Percentiles rank a stretch among this genome's conserved stretches.
Conservation (phyloP, 2,797 vertebrate genomes). For the Avahi laniger region DNA sequence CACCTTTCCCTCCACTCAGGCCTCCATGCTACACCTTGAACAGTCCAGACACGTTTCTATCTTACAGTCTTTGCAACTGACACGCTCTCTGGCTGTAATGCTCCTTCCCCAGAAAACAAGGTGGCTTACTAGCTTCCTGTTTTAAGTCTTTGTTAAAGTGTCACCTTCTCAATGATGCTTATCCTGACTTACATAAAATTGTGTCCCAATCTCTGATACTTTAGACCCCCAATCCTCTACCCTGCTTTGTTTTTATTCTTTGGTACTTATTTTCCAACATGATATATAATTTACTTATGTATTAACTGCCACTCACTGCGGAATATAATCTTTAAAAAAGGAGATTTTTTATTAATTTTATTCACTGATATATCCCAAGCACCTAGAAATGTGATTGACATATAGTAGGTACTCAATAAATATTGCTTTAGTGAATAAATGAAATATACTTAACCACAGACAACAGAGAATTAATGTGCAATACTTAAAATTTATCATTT, state of each 20-base stretch:
- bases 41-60: background rate
- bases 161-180: background rate
- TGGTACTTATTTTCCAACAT: too few species aligned
- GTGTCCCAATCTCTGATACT: background rate
- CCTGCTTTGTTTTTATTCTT: too few species aligned
- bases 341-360: too few species aligned
- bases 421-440: background rate
- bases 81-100: background rate
- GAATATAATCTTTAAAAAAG: too few species aligned
- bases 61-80: background rate
- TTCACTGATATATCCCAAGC: too few species aligned
- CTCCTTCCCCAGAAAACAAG: background rate
- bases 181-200: background rate
- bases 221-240: too few species aligned
- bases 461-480: background rate
- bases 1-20: background rate
- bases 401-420: background rate
- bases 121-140: background rate
- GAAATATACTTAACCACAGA: background rate
- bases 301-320: too few species aligned
- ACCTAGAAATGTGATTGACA: background rate
- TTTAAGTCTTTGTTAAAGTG: background rate
- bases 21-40: background rate
- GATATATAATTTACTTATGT: too few species aligned
- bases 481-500: background rate